Percentiles rank a stretch among this genome's conserved stretches.
Evolutionary conservation across 2,888 invertebrate genomes (phyloP).

Genomic region (Stenoptilia bipunctidactyla): DNA sequence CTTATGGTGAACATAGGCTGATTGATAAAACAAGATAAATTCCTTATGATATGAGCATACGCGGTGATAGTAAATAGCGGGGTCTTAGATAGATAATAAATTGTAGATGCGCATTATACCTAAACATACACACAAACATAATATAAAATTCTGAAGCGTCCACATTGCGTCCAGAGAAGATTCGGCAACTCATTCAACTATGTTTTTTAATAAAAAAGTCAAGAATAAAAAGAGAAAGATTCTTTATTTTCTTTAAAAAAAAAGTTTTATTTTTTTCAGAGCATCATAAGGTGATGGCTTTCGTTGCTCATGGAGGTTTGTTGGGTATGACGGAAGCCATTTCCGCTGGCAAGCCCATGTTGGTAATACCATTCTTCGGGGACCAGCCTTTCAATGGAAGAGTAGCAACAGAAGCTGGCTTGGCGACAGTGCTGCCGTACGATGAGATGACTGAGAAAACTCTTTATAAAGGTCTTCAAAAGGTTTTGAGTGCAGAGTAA

Average conservation of each 20-base stretch:
- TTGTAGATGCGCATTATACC: too few species aligned
- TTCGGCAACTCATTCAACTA: too few species aligned
- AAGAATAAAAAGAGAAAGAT: not conserved
- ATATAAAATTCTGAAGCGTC: too few species aligned
- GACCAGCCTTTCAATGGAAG: conserved; percentile 73
- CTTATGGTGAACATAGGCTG: too few species aligned
- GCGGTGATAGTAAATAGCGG: too few species aligned
- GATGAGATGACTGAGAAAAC: conserved; percentile 59
- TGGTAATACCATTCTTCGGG: conserved; percentile 74
- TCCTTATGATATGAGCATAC: too few species aligned
- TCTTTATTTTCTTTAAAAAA: not conserved
- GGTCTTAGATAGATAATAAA: too few species aligned
- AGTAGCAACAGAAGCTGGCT: conserved; percentile 58
- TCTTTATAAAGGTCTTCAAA: conserved; percentile 57
- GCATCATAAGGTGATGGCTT: conserved; percentile 72
- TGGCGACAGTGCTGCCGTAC: conserved; percentile 62
- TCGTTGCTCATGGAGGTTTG: conserved; percentile 73
- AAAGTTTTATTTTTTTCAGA: conserved; percentile 35
- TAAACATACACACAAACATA: too few species aligned
- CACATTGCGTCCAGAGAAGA: too few species aligned
- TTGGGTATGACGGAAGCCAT: conserved; percentile 74
- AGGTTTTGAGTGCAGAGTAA: conserved; percentile 68
- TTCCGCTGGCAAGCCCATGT: conserved; percentile 72
- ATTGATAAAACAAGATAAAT: too few species aligned
- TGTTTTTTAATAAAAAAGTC: too few species aligned